Evolutionary conservation across 2,113 vertebrate species (phyloP).

Genomic region (Laticauda colubrina): DNA sequence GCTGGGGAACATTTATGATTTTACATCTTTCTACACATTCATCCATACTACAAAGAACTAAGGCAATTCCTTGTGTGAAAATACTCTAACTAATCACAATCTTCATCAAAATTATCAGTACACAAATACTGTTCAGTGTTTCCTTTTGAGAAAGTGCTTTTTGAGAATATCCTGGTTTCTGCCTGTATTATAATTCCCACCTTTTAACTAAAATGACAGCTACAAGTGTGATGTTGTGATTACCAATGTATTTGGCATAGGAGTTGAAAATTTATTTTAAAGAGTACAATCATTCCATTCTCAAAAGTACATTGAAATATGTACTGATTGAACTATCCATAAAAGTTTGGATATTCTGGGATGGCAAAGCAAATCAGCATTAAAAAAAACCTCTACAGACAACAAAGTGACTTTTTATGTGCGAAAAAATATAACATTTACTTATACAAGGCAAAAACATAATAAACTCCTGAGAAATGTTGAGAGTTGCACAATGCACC

Average conservation of each 20-base stretch:
- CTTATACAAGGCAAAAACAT: not conserved
- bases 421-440: not conserved
- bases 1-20: conserved; percentile 20
- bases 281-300: not conserved
- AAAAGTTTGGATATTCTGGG: not conserved
- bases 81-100: conserved; percentile 1
- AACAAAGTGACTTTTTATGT: not conserved
- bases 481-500: not conserved
- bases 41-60: conserved; percentile 15
- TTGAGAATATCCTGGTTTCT: not conserved
- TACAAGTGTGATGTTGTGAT: not conserved
- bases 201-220: not conserved
- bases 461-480: not conserved
- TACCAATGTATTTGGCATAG: not conserved
- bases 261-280: not conserved
- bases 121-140: not conserved
- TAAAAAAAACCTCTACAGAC: not conserved
- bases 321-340: not conserved
- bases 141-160: not conserved
- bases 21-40: conserved; percentile 43
- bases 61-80: conserved; percentile 56
- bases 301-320: not conserved
- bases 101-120: conserved; percentile 12
- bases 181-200: not conserved
- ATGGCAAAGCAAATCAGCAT: not conserved